Evolutionary conservation across 2,797 vertebrate genomes (phyloP), one percentile per base, ranked within the genome.

Genomic region (Sylvilagus floridanus): DNA sequence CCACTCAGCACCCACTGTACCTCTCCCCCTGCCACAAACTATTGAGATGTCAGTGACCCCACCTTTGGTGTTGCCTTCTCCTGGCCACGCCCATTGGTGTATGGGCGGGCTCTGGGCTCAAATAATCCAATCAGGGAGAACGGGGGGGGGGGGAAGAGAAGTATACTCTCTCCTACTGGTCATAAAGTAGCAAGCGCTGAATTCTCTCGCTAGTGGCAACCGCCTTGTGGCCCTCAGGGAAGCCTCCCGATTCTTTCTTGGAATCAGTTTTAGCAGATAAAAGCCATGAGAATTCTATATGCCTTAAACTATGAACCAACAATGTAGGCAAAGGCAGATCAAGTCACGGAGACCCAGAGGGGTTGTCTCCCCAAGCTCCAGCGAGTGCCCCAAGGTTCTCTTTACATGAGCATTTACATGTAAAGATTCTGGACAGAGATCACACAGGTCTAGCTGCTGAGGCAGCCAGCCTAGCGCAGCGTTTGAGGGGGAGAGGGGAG

Each of bases 271-370:
- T n/a, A 84, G 54, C 26, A 90, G 69, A 35, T 71, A 76, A 84
- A 82, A 72, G 75, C 9, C 7, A 19, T 14, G 9, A 57, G 17
- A 60, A 8, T 42, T 82, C 63, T 66, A 12, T 30, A 82, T 37
- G 66, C 69, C 63, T 84, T 54, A 93, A 89, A 95, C n/a, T 37
- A 4, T 42, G 84, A 57, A 52, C 26, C 75, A 72, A 72, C 42
- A 71, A 73, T 21, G 78, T 0, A 57, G 72, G 47, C 60, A 65
- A 82, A 96, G 75, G 28, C 52, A 77, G 24, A 35, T 28, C 63
- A 66, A 12, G 32, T 50, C 19, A 62, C 4, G 6, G 75, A 87
- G 84, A 84, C n/a, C 47, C 78, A 54, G 60, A 73, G 37, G 62
- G 68, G 37, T 52, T 63, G 62, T 77, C 35, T 63, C 75, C 68